Evolutionary conservation across 92 coral and sea anemone genomes (phyloP).

Genomic region (Diadumene lineata): DNA sequence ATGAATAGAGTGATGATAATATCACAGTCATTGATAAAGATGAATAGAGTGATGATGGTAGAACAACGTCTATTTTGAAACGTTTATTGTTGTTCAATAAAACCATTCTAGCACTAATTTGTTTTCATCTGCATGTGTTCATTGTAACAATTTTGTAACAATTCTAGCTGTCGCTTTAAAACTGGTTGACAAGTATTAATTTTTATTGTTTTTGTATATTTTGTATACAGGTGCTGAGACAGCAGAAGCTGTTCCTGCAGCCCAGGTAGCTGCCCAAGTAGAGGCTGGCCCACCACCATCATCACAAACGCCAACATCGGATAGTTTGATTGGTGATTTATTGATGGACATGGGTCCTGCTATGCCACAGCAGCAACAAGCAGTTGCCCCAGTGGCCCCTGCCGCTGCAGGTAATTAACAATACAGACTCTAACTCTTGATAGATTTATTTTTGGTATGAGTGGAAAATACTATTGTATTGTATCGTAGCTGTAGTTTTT

Average conservation of each 20-base stretch:
- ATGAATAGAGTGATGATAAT: neutral
- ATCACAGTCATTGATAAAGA: neutral
- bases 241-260: slow-evolving; percentile 59
- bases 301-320: slow-evolving; percentile 65
- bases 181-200: too few relatives aligned
- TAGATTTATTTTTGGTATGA: too few relatives aligned
- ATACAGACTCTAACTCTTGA: too few relatives aligned
- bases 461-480: too few relatives aligned
- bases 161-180: neutral
- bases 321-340: slow-evolving; percentile 88
- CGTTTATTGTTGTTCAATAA: too few relatives aligned
- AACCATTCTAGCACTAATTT: too few relatives aligned
- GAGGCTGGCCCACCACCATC: slow-evolving; percentile 50
- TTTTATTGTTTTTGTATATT: too few relatives aligned
- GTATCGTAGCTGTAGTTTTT: too few relatives aligned
- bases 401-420: slow-evolving; percentile 34
- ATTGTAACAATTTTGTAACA: neutral
- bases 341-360: slow-evolving; percentile 76
- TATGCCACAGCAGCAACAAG: slow-evolving; percentile 57
- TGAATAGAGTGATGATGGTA: neutral
- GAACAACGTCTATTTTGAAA: too few relatives aligned
- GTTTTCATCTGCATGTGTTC: too few relatives aligned
- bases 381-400: slow-evolving; percentile 37
- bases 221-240: slow-evolving; percentile 79
- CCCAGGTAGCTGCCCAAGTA: slow-evolving; percentile 58